Evolutionary conservation across 2,113 vertebrate species (phyloP).

Genomic region (Trachemys scripta): DNA sequence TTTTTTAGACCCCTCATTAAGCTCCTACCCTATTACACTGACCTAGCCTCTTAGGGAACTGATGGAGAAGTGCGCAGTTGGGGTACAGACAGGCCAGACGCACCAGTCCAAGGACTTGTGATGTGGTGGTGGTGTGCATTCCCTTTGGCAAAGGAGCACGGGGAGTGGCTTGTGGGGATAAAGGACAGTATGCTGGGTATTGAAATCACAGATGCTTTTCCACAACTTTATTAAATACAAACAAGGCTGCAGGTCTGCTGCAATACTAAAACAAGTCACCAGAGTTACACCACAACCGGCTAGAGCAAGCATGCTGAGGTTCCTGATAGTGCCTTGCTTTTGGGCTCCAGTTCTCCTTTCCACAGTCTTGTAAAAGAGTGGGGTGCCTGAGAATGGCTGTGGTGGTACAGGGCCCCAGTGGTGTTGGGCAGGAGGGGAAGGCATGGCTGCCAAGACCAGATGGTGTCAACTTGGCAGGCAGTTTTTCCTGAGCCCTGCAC

Average conservation of each 20-base stretch:
- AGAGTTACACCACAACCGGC: constrained; percentile 48
- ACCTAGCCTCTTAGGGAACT: background rate
- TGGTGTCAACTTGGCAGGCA: background rate
- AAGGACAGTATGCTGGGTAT: constrained; percentile 6
- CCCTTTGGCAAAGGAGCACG: background rate
- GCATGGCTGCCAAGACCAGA: constrained; percentile 13
- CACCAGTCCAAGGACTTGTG: background rate
- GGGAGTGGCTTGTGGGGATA: background rate
- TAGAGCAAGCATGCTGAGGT: background rate
- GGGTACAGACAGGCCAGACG: background rate
- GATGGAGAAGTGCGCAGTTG: background rate
- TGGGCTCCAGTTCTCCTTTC: constrained; percentile 55
- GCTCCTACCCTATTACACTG: background rate
- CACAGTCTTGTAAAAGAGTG: constrained; percentile 19
- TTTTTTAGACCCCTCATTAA: background rate
- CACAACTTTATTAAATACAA: constrained; percentile 73
- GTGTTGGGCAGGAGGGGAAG: background rate
- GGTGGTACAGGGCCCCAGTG: constrained; percentile 40
- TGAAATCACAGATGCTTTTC: constrained; percentile 67
- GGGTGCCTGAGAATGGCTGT: constrained; percentile 36
- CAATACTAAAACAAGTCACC: constrained; percentile 39
- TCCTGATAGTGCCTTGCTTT: constrained; percentile 46
- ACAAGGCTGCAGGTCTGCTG: constrained; percentile 49
- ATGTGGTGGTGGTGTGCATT: background rate
- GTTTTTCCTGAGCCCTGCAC: constrained; percentile 49